These are phyloP conservation scores for Scartelaos histophorus DNA, from an alignment of 2,113 vertebrate species.

Conservation along the genomic window DNA sequence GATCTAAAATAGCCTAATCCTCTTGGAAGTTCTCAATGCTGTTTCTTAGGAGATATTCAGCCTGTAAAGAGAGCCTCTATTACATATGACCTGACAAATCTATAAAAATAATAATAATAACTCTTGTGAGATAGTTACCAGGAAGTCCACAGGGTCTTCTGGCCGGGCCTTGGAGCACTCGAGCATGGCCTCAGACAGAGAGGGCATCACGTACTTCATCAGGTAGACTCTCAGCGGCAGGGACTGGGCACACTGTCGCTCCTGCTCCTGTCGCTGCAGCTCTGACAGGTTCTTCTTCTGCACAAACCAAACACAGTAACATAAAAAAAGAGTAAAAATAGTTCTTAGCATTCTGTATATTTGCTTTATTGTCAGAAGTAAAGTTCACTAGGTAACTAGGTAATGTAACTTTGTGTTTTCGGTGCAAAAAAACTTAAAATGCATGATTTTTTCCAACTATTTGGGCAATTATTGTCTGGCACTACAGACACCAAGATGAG, in stretches of 20 bases:
- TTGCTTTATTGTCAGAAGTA: too few relatives aligned
- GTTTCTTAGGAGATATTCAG: constrained; percentile 63
- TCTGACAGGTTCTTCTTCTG: constrained; percentile 81
- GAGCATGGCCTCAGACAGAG: constrained; percentile 82
- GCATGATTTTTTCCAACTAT: too few relatives aligned
- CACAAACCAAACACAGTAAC: background rate
- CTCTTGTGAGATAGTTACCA: constrained; percentile 76
- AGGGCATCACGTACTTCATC: constrained; percentile 91
- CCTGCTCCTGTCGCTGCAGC: constrained; percentile 83
- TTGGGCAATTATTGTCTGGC: too few relatives aligned
- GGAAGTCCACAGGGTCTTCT: constrained; percentile 88
- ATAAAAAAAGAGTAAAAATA: too few relatives aligned
- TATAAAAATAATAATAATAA: background rate
- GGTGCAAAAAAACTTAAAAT: too few relatives aligned
- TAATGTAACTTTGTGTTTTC: too few relatives aligned
- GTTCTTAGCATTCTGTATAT: too few relatives aligned
- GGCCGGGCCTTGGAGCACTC: constrained; percentile 87
- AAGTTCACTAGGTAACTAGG: too few relatives aligned
- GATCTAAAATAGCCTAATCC: background rate
- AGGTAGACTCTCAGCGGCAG: constrained; percentile 88
- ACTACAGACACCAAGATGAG: too few relatives aligned
- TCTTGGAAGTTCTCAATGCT: constrained; percentile 15
- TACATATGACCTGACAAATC: background rate
- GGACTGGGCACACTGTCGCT: constrained; percentile 82
- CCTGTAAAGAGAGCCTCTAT: constrained; percentile 48